phyloP scores from a whole-genome alignment of 2,113 vertebrate species.

The Cnemophilus loriae region DNA sequence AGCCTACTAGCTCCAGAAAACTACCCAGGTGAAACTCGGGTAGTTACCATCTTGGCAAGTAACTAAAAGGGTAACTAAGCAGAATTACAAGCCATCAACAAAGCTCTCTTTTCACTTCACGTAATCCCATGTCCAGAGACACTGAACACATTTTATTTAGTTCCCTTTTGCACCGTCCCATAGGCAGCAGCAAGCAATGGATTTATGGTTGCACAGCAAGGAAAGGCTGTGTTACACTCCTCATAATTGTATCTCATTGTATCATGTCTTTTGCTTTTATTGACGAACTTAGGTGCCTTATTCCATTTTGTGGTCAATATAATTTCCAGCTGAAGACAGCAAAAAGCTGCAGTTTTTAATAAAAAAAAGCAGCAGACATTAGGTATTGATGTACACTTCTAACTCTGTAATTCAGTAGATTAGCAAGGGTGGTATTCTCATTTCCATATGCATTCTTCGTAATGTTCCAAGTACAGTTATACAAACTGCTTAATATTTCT shows the following conservation, averaged over 20 bases:
- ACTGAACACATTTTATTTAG: background rate
- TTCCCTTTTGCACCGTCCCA: background rate
- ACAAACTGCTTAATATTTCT: background rate
- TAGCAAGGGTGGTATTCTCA: background rate
- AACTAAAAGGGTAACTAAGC: background rate
- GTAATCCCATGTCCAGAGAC: background rate
- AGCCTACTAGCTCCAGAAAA: background rate
- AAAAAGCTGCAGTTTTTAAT: background rate
- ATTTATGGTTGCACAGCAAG: accelerated
- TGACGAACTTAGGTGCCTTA: background rate
- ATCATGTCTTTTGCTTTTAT: background rate
- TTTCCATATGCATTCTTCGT: background rate
- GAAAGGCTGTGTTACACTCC: too few relatives aligned
- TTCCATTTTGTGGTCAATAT: background rate
- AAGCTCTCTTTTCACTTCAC: background rate
- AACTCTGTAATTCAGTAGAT: background rate
- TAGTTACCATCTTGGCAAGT: background rate
- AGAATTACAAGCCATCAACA: background rate
- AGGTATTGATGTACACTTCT: background rate
- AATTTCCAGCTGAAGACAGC: background rate
- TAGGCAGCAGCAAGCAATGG: background rate
- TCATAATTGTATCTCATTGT: background rate
- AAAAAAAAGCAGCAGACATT: background rate
- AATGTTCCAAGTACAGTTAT: background rate
- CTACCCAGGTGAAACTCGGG: background rate